Percentiles rank a stretch among this genome's conserved stretches.
Evolutionary conservation across 2,797 vertebrate genomes (phyloP).

Genomic region (Takifugu ocellatus): DNA sequence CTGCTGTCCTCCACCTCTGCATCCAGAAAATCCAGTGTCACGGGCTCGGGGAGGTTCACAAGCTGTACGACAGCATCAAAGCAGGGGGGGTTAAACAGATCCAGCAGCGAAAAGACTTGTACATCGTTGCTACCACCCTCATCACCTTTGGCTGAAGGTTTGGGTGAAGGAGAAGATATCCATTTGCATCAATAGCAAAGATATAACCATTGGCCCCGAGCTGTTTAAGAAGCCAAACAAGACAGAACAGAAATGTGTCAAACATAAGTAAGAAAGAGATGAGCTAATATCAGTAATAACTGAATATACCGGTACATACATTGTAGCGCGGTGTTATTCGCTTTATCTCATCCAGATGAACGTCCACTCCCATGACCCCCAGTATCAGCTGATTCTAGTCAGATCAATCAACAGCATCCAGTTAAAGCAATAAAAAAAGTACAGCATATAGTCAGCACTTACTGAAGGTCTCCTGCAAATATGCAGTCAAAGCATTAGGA

Average conservation of each 20-base stretch:
- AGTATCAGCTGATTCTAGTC: slow-evolving; percentile 95
- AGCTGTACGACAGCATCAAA: slow-evolving; percentile 68
- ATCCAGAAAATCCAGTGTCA: slow-evolving; percentile 95
- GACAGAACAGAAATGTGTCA: neutral
- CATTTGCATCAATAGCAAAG: slow-evolving; percentile 95
- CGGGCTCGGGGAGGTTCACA: slow-evolving; percentile 91
- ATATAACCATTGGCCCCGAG: slow-evolving; percentile 95
- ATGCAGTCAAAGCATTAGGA: neutral
- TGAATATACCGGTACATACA: slow-evolving; percentile 49
- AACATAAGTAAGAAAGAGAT: neutral
- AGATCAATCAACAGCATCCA: slow-evolving; percentile 9
- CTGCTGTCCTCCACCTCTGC: slow-evolving; percentile 93
- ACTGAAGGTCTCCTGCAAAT: too few species aligned
- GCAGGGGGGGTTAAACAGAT: neutral
- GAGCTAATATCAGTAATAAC: neutral
- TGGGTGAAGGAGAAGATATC: slow-evolving; percentile 95
- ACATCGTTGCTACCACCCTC: neutral
- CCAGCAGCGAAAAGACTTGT: too few species aligned
- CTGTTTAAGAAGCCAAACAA: slow-evolving; percentile 43
- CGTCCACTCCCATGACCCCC: slow-evolving; percentile 96
- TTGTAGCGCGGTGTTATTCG: slow-evolving; percentile 88
- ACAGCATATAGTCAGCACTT: too few species aligned
- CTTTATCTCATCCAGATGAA: slow-evolving; percentile 96
- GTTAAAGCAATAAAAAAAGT: neutral
- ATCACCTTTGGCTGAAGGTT: slow-evolving; percentile 93